Conservation (phyloP, 1,140 invertebrate species). For the Piezodorus guildinii region DNA sequence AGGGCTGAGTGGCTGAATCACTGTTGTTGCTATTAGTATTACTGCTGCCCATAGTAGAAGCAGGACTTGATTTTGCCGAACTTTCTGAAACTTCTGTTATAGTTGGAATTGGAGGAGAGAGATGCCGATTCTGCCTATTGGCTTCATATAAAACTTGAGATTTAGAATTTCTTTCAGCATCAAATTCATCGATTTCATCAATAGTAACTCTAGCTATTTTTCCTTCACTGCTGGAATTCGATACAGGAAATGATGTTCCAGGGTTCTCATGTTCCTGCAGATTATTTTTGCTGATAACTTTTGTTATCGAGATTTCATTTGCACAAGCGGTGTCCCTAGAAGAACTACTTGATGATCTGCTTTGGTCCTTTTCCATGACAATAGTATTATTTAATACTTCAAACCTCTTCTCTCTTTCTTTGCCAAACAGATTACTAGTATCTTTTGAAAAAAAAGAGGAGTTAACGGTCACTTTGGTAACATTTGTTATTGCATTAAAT, state of each 20-base stretch:
- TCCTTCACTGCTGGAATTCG: neutral
- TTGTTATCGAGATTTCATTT: neutral
- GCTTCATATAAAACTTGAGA: constrained; percentile 29
- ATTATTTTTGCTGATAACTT: neutral
- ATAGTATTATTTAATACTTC: neutral
- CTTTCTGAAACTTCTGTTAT: constrained; percentile 33
- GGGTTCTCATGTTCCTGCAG: neutral
- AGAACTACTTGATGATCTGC: neutral
- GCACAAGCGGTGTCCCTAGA: neutral
- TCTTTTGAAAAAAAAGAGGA: constrained; percentile 35
- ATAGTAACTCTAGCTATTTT: constrained; percentile 26
- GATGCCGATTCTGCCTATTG: constrained; percentile 29
- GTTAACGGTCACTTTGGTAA: constrained; percentile 43
- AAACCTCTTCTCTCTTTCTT: neutral
- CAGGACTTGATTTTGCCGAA: constrained; percentile 29
- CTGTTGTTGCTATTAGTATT: no score
- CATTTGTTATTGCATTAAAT: constrained; percentile 48
- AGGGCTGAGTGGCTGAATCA: neutral
- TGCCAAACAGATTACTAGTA: neutral
- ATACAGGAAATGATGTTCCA: neutral
- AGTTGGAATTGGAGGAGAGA: constrained; percentile 32
- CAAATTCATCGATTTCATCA: constrained; percentile 28
- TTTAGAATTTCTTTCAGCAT: constrained; percentile 28
- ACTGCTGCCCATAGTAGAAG: constrained; percentile 24
- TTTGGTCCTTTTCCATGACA: neutral